Percentiles rank a stretch among this genome's conserved stretches.
These are phyloP conservation scores for Alloplasta piceator DNA, from an alignment of 2,888 invertebrate species.

Conservation along the genomic window DNA sequence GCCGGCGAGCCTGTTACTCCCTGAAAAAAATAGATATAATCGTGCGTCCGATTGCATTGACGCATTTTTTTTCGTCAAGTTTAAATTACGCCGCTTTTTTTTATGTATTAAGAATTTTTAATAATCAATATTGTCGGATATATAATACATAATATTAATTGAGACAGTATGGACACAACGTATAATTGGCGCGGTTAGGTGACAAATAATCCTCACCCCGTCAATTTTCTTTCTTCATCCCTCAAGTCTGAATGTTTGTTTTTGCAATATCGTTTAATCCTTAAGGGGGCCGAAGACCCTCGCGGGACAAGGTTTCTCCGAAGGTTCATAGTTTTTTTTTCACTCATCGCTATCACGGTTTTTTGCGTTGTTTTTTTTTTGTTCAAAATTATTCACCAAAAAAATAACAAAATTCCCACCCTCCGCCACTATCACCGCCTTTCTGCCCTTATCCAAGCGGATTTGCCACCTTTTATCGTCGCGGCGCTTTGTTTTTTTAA, in stretches of 20 bases:
- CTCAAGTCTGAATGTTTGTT: constrained; percentile 1
- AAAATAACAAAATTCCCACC: constrained; percentile 75
- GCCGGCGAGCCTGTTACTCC: background rate
- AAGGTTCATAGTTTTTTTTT: constrained; percentile 60
- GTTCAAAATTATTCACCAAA: constrained; percentile 8
- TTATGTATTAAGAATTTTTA: constrained; percentile 82
- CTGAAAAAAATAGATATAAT: background rate
- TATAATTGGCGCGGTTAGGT: constrained; percentile 81
- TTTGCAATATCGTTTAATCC: constrained; percentile 43
- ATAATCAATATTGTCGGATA: constrained; percentile 83
- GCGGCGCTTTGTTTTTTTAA: constrained; percentile 69
- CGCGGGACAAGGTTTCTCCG: constrained; percentile 54
- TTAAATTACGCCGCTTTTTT: constrained; percentile 8
- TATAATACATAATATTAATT: constrained; percentile 82
- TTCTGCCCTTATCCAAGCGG: constrained; percentile 68
- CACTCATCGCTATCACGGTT: constrained; percentile 61
- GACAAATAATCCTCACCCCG: constrained; percentile 74
- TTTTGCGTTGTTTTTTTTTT: constrained; percentile 50
- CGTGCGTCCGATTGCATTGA: constrained; percentile 1
- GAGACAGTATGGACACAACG: constrained; percentile 82
- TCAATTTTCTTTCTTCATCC: constrained; percentile 50
- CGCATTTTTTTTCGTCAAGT: constrained; percentile 9
- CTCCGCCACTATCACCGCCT: constrained; percentile 80
- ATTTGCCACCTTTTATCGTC: constrained; percentile 73
- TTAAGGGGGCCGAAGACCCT: constrained; percentile 5